Base-by-base conservation (phyloP, 2,888 invertebrate species). In the Lepidonotus clava region DNA sequence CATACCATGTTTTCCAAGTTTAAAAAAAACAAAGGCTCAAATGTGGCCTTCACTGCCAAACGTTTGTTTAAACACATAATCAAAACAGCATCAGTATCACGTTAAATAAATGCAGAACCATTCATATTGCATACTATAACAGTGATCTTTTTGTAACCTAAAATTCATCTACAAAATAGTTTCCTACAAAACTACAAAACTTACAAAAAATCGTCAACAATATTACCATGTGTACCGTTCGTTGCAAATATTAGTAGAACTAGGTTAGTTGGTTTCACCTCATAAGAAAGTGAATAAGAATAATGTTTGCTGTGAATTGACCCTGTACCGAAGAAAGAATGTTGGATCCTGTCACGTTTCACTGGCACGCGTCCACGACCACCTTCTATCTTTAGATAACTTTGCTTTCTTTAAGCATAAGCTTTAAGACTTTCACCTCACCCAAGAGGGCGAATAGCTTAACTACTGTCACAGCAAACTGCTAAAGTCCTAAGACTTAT, bases 181-280 rank as follows among this genome's bases (percentile, higher is more conserved):
- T 71, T 38, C 61, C 71, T 71, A 71, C 71, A 71, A 71, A 71
- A 71, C 71, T 71, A 71, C 71, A 71, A 71, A 71, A 71, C 71
- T 71, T 71, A 71, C 38, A 71, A 71, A 71, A 71, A 71, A 34
- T 66, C 24, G 71, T 71, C 71, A 71, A 71, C 71, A 71, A 71
- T 38, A 34, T 71, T 80, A 80, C 80, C 80, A 51, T 80, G 80
- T 80, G 46, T 80, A 80, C 80, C 80, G 80, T 80, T 80, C 28
- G 24, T 80, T 41, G 80, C 80, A 80, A 46, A 51, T 80, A 80
- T 80, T 46, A 41, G 51, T 80, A 80, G 41, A 80, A 80, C 32
- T 80, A 80, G 2, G 46, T 76, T 76, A 76, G 61, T 36, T 71
- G 34, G 21, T 36, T 18, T 71, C 71, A 71, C 38, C 21, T 71